Percentiles rank a stretch among this genome's conserved stretches.
phyloP scores from a whole-genome alignment of 2,797 vertebrate genomes.

The Muscicapa striata region DNA sequence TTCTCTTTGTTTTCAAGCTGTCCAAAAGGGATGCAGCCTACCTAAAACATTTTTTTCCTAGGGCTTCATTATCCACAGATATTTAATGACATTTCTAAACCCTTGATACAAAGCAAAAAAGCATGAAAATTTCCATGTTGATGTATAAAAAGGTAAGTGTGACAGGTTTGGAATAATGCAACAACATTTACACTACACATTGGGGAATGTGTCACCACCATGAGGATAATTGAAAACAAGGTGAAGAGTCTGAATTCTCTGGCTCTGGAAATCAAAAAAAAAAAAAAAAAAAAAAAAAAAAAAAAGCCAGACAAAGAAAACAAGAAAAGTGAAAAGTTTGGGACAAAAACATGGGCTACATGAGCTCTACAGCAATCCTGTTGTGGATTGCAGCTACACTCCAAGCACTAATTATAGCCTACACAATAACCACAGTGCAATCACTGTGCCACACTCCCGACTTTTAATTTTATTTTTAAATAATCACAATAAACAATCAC shows the following conservation, averaged over 20 bases:
- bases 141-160: not conserved
- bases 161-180: not conserved
- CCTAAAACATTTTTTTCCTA: not conserved
- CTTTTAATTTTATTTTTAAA: not conserved
- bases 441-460: not conserved
- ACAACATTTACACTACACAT: not conserved
- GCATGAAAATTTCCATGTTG: rapidly evolving
- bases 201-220: not conserved
- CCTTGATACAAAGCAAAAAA: not conserved
- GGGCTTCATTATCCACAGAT: not conserved
- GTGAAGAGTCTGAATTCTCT: not conserved
- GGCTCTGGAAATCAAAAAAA: not conserved
- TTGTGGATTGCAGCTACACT: not conserved
- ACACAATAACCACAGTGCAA: not conserved
- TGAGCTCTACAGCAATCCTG: not conserved
- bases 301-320: not conserved
- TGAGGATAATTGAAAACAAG: not conserved
- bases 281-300: not conserved
- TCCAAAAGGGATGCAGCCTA: not conserved
- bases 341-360: not conserved
- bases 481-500: not conserved
- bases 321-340: not conserved
- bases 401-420: not conserved
- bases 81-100: not conserved
- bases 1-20: too few relatives aligned